Conservation (phyloP, 2,888 invertebrate genomes). For the Dryobotodes eremita region DNA sequence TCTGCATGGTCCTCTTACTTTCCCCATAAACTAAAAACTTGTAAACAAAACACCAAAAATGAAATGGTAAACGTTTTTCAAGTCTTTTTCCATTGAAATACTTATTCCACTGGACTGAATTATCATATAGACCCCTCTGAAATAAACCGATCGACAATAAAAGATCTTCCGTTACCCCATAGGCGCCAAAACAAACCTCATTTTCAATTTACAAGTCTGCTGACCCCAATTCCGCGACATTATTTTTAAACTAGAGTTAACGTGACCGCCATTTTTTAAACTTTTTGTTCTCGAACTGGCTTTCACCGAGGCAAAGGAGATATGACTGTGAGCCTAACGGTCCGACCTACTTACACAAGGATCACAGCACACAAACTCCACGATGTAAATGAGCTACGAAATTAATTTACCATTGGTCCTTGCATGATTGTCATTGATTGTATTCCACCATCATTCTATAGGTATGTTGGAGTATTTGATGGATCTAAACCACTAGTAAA, state of each 20-base stretch:
- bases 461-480: background rate
- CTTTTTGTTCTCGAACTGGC: constrained; percentile 49
- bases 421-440: constrained; percentile 25
- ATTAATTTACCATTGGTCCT: constrained; percentile 54
- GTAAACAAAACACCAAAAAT: background rate
- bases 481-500: background rate
- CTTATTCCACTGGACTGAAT: background rate
- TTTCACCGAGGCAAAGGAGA: constrained; percentile 65
- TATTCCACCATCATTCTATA: constrained; percentile 13
- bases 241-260: constrained; percentile 46
- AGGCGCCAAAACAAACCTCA: constrained; percentile 50
- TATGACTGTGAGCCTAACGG: constrained; percentile 70
- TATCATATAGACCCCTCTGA: background rate
- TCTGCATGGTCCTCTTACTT: too few relatives aligned
- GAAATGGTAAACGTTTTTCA: too few relatives aligned
- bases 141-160: background rate
- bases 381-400: constrained; percentile 50
- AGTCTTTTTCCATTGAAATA: background rate
- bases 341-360: constrained; percentile 65
- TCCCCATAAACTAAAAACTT: too few relatives aligned
- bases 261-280: constrained; percentile 37
- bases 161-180: constrained; percentile 6
- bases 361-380: constrained; percentile 63
- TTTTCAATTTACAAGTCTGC: constrained; percentile 60
- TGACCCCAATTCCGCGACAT: constrained; percentile 42